Base-by-base conservation (phyloP, 2,888 invertebrate species). In the Caradrina clavipalpis region DNA sequence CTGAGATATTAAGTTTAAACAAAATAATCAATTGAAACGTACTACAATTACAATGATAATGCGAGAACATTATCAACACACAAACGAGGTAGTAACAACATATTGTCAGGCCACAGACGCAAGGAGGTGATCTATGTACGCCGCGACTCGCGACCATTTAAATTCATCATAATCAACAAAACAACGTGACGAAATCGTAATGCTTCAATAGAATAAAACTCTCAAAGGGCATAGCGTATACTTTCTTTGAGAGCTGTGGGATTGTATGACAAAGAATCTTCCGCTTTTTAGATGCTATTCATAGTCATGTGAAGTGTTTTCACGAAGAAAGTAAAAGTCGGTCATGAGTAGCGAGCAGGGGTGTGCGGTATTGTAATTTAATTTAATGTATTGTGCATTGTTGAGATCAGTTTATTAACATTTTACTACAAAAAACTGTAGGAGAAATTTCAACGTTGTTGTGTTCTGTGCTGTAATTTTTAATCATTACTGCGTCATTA, bases 241-340 rank as follows among this genome's bases (percentile, higher is more conserved):
- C 89, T 88, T 89, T 89, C 87, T 61, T 75, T 80, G 94, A 94
- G 94, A 95, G 93, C 86, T 88, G 89, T 95, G 95, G 92, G 95
- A 95, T 88, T 83, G 75, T 65, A 81, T 75, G 82, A 93, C 93
- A 93, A 76, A 67, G 62, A 68, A 88, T 89, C 94, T 94, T 93
- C 93, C 92, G 93, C 93, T 94, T 92, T 94, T 94, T 93, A 90
- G 90, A 86, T 84, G 82, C 89, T 90, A 93, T 93, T 93, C 92
- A 92, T 54, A 64, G 42, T 19, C 90, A 92, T 95, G 94, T 90
- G 94, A 93, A 93, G 90, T 90, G 91, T 90, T 94, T 94, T 94
- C 94, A 89, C 93, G 90, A 90, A 88, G 95, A 95, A 95, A 95
- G 95, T 95, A 95, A 95, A 94, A 95, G 94, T 91, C 88, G 93